Evolutionary conservation across 2,113 vertebrate species (phyloP), one percentile per base, ranked within the genome.

Genomic region (Cygnus buccinator): DNA sequence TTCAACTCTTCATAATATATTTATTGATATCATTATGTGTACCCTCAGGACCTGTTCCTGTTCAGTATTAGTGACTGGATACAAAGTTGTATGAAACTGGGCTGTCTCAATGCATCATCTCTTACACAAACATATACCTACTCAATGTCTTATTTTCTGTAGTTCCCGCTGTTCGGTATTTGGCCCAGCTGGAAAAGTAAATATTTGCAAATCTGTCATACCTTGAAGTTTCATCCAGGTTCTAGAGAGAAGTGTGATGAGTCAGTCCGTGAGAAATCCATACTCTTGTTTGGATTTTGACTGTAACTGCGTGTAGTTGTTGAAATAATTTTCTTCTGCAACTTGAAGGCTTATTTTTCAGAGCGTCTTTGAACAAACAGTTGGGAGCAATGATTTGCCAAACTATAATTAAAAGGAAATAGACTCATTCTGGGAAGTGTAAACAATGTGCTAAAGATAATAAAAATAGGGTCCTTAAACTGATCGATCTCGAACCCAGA

Each of bases 331-430:
- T 93, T 67, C 76, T 74, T 92, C 76, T 78, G 39, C 35, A 88
- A 93, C 88, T 92, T 92, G 39, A 63, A 85, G 61, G 46, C 68
- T 94, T 94, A 72, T 95, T 95, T 96, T 96, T 91, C 48, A 46
- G 76, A 87, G 62, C 19, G 57, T 87, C 71, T 94, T 93, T 78
- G 95, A 92, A 68, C n/a, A 93, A 94, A 92, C 88, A 93, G 90
- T 95, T 94, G 92, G 92, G 87, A 94, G 92, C 79, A 84, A 54
- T 72, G 88, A 90, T 87, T 96, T 97, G 95, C 94, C 94, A 97
- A 96, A 95, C 76, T 94, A 77, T 81, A 96, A 95, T 97, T 96
- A 93, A 90, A 96, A 94, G 90, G 85, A 96, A 97, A 81, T 72
- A 95, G 92, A 57, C 57, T 94, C 21, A 75, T 95, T 95, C 57